Conservation (phyloP, 2,888 invertebrate genomes). For the Leptinotarsa rubiginosa region DNA sequence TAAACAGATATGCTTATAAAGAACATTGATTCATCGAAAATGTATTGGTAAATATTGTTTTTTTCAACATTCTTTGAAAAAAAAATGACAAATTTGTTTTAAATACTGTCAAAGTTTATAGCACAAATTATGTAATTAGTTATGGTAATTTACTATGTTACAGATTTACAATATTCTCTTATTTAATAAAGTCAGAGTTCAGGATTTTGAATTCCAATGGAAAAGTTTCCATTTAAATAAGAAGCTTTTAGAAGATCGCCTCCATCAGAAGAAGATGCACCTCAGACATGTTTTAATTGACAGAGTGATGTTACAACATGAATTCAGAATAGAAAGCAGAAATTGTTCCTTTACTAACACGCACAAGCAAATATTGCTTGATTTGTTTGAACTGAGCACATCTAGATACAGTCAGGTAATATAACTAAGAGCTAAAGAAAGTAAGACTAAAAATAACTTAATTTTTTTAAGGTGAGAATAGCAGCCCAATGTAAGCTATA, state of each 20-base stretch:
- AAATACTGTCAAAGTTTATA: too few relatives aligned
- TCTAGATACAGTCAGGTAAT: conserved; percentile 76
- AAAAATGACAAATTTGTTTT: too few relatives aligned
- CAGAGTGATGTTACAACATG: conserved; percentile 75
- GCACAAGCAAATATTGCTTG: conserved; percentile 72
- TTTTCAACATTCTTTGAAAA: too few relatives aligned
- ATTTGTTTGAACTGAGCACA: conserved; percentile 73
- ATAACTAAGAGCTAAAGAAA: neutral
- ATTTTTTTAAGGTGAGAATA: conserved; percentile 70
- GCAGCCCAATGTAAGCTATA: conserved; percentile 77
- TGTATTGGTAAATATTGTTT: too few relatives aligned
- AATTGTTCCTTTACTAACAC: conserved; percentile 70
- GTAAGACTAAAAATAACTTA: neutral
- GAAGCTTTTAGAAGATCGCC: conserved; percentile 73
- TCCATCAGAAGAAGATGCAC: conserved; percentile 73
- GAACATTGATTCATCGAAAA: too few relatives aligned
- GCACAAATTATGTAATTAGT: too few relatives aligned
- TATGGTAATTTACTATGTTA: neutral
- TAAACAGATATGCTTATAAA: too few relatives aligned
- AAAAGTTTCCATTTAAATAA: conserved; percentile 76
- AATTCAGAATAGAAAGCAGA: conserved; percentile 67
- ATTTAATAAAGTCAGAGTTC: conserved; percentile 69
- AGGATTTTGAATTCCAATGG: conserved; percentile 74
- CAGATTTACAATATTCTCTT: conserved; percentile 78
- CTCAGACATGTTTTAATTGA: conserved; percentile 75